These are phyloP conservation scores for Phylloscopus trochilus DNA, from an alignment of 2,113 vertebrate genomes.

Conservation along the genomic window DNA sequence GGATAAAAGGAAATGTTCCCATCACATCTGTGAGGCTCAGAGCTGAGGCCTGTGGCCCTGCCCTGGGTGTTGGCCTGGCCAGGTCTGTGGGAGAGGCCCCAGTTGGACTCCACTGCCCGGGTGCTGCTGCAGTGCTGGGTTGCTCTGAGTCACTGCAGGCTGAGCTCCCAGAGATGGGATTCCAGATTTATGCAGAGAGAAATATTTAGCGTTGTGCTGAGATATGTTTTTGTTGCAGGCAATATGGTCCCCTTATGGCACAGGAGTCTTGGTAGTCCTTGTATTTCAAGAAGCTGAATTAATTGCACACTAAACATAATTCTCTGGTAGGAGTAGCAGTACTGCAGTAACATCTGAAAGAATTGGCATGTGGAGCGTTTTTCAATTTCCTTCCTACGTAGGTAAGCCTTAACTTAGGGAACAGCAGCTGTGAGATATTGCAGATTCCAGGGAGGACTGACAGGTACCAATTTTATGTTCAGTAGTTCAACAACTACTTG, in stretches of 20 bases:
- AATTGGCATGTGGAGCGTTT: background rate
- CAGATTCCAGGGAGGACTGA: background rate
- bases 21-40: background rate
- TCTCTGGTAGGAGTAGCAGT: constrained; percentile 35
- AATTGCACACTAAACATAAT: constrained; percentile 24
- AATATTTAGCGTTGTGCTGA: constrained; percentile 54
- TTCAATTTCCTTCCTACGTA: background rate
- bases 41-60: background rate
- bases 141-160: background rate
- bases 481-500: background rate
- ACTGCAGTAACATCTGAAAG: background rate
- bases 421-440: background rate
- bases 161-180: background rate
- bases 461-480: background rate
- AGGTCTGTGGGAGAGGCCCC: accelerated
- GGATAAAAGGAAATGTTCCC: background rate
- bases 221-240: constrained; percentile 53
- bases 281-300: constrained; percentile 28
- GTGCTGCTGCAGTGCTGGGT: background rate
- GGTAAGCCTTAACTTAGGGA: background rate
- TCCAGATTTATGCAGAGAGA: constrained; percentile 60
- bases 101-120: accelerated
- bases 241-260: constrained; percentile 63
- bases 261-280: constrained; percentile 22
- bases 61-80: background rate